phyloP scores from a whole-genome alignment of 2,113 vertebrate genomes.

The Corynorhinus townsendii region DNA sequence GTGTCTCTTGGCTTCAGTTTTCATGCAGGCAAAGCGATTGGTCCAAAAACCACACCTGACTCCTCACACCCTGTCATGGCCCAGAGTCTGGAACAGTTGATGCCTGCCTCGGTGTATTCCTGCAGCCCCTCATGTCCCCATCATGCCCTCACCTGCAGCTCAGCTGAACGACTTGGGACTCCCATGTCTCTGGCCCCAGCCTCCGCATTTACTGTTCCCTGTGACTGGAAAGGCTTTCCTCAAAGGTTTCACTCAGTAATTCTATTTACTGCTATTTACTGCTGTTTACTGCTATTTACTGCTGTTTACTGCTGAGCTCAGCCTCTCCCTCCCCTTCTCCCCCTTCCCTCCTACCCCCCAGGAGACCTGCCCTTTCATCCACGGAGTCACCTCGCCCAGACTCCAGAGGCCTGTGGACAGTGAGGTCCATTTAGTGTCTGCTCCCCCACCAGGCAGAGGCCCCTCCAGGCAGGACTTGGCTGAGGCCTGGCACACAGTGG shows the following conservation, averaged over 20 bases:
- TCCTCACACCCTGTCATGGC: neutral
- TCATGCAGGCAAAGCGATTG: neutral
- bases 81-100: neutral
- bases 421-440: neutral
- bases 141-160: neutral
- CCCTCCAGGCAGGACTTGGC: neutral
- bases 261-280: neutral
- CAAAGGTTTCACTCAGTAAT: neutral
- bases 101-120: neutral
- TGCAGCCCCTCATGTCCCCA: neutral
- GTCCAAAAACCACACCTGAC: neutral
- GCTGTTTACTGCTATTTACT: neutral
- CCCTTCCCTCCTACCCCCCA: rapidly evolving
- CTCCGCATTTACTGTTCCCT: neutral
- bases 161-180: neutral
- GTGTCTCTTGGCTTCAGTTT: neutral
- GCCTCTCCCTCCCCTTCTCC: neutral
- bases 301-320: neutral
- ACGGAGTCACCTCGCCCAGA: too few species aligned
- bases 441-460: too few species aligned
- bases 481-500: neutral
- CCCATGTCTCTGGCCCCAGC: neutral
- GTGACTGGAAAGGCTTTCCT: neutral
- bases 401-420: neutral
- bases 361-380: neutral